Evolutionary conservation across 2,888 invertebrate species (phyloP).

Genomic region (Chymomyza amoena): DNA sequence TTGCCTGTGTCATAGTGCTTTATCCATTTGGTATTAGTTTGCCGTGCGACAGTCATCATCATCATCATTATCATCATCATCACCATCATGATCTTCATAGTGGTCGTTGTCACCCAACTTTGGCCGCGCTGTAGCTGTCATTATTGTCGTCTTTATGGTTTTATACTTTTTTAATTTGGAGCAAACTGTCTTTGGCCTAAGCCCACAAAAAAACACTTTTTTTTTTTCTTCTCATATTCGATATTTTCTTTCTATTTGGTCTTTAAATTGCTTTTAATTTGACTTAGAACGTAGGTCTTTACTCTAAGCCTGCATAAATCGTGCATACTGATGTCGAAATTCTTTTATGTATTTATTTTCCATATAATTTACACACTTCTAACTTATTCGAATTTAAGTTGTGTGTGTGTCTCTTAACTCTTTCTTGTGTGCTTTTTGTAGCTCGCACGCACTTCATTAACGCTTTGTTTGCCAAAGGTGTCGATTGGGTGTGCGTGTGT

Average conservation of each 20-base stretch:
- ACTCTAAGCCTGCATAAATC: slow-evolving; percentile 71
- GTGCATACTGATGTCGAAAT: slow-evolving; percentile 51
- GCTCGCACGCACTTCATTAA: slow-evolving; percentile 68
- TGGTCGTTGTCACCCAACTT: slow-evolving; percentile 68
- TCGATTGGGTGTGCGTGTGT: slow-evolving; percentile 44
- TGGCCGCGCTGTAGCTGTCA: slow-evolving; percentile 60
- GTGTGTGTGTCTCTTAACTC: background rate
- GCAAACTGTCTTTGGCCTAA: slow-evolving; percentile 65
- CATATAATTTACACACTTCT: slow-evolving; percentile 65
- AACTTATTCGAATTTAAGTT: slow-evolving; percentile 37
- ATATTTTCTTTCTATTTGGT: slow-evolving; percentile 55
- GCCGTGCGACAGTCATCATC: slow-evolving; percentile 36
- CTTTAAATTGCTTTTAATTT: slow-evolving; percentile 72
- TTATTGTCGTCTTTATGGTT: slow-evolving; percentile 75
- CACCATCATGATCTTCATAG: slow-evolving; percentile 14
- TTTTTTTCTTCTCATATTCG: slow-evolving; percentile 10
- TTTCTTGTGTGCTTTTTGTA: slow-evolving; percentile 8
- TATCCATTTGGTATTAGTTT: slow-evolving; percentile 16
- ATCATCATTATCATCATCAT: too few relatives aligned
- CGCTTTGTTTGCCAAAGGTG: slow-evolving; percentile 70
- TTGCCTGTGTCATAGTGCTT: slow-evolving; percentile 65
- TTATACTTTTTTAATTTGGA: slow-evolving; percentile 74
- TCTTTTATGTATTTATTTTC: slow-evolving; percentile 71
- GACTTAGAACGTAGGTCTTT: slow-evolving; percentile 67
- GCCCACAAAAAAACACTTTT: slow-evolving; percentile 17